Percentiles rank a stretch among this genome's conserved stretches.
phyloP scores from a whole-genome alignment of 1,140 invertebrate genomes.

The Diplogasteroides magnus region DNA sequence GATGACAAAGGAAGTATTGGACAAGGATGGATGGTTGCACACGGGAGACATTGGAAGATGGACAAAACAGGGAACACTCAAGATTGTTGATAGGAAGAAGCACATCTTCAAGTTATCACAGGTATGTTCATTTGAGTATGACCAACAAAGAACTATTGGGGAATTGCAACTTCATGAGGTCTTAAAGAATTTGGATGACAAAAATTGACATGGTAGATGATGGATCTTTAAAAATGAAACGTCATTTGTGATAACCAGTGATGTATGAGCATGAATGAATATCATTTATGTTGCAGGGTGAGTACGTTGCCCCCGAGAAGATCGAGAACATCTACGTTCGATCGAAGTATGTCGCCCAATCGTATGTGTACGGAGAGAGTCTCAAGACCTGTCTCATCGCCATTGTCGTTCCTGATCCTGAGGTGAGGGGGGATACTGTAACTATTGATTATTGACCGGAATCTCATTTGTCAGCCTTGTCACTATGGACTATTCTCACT shows the following conservation, averaged over 20 bases:
- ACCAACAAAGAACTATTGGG: no score
- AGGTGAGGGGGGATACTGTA: constrained; percentile 60
- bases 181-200: no score
- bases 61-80: constrained; percentile 59
- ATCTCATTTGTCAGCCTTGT: background rate
- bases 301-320: constrained; percentile 65
- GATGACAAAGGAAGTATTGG: constrained; percentile 58
- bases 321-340: constrained; percentile 61
- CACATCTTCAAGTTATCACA: constrained; percentile 62
- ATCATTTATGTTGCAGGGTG: constrained; percentile 54
- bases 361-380: constrained; percentile 61
- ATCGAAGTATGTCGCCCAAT: constrained; percentile 57
- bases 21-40: constrained; percentile 58
- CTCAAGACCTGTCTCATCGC: constrained; percentile 83
- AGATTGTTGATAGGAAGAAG: constrained; percentile 62
- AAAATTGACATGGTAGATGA: no score
- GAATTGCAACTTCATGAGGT: no score
- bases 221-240: no score
- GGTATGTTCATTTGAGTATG: constrained; percentile 35
- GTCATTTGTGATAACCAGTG: no score
- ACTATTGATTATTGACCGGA: background rate
- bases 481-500: no score
- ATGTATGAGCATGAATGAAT: constrained; percentile 18
- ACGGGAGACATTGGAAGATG: constrained; percentile 56
- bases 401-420: constrained; percentile 87